Evolutionary conservation across 2,888 invertebrate genomes (phyloP), one percentile per base, ranked within the genome.

Genomic region (Rosalia funebris): DNA sequence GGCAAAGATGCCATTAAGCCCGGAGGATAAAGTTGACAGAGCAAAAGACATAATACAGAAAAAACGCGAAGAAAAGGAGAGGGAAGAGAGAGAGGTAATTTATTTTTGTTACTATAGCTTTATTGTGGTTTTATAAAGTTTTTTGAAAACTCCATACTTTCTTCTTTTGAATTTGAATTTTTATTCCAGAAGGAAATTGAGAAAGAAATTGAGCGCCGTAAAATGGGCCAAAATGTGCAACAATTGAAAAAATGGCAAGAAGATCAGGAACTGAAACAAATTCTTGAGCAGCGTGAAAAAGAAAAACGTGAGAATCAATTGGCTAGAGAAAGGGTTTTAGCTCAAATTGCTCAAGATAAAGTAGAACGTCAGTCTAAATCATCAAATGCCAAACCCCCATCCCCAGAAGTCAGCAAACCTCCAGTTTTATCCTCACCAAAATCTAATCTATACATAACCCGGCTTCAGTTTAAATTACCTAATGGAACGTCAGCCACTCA

Each of bases 401-500:
- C 60, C 10, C 32, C 62, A 17, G 39, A 54, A 32, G 58, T 2
- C 60, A 57, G 36, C 45, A 64, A 10, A 56, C 61, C 46, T 37
- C 57, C 57, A 7, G 36, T 41, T 12, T 32, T 50, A 1, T 17
- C 46, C 1, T 32, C 50, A 42, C 58, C 82, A 5, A 42, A 39
- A 44, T 15, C 48, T 52, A 19, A 46, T 44, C 20, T 82, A 54
- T 84, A 87, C 64, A 79, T 82, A 34, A 86, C 92, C 0, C 86
- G 93, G 52, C 87, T 97, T 34, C 96, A 96, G 83, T 94, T 96
- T 78, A 90, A 92, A 72, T 77, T 95, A 68, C 92, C 95, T 0
- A 91, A 93, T 79, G 96, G 96, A 0, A 85, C 87, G 0, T 86
- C 89, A 0, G 86, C 89, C 64, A 89, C 88, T 1, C 88, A 91